A percentile compares a stretch with the other conserved stretches of the same genome.
These are phyloP conservation scores for Epinephelus lanceolatus DNA, from an alignment of 2,113 vertebrate genomes.

Conservation along the genomic window DNA sequence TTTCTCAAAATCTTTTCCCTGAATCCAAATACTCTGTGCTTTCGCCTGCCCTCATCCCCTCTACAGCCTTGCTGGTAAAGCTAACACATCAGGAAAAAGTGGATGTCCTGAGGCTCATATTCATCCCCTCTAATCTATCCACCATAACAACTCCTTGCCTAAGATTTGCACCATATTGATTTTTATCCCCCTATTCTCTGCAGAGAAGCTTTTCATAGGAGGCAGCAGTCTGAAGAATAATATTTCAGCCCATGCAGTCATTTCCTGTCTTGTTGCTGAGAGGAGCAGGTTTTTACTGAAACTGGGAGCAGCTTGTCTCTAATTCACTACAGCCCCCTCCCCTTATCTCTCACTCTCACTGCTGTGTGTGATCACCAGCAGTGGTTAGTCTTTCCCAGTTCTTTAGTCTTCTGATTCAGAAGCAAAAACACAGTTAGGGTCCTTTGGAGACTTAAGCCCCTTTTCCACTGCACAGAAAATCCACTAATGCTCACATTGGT, in stretches of 20 bases:
- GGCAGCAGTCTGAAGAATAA: slow-evolving; percentile 3
- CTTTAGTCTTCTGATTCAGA: not conserved
- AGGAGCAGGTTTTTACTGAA: slow-evolving; percentile 23
- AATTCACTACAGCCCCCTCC: not conserved
- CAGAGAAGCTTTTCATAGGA: not conserved
- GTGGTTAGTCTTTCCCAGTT: not conserved
- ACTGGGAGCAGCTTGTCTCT: not conserved
- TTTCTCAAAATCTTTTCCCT: not conserved
- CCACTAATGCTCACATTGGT: too few relatives aligned
- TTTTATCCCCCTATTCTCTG: slow-evolving; percentile 14
- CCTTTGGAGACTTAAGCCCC: not conserved
- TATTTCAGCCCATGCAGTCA: slow-evolving; percentile 31
- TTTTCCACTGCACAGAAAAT: too few relatives aligned
- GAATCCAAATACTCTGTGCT: not conserved
- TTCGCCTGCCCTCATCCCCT: not conserved
- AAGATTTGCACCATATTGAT: slow-evolving; percentile 32
- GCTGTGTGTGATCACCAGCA: not conserved
- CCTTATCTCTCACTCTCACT: not conserved
- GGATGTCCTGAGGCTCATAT: not conserved
- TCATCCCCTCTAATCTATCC: slow-evolving; percentile 7
- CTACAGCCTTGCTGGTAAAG: not conserved
- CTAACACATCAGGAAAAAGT: not conserved
- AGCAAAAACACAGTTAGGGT: not conserved
- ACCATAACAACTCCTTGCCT: slow-evolving; percentile 6
- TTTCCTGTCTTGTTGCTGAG: slow-evolving; percentile 40